Evolutionary conservation across 2,797 vertebrate species (phyloP).

Genomic region (Clarias pachynema): DNA sequence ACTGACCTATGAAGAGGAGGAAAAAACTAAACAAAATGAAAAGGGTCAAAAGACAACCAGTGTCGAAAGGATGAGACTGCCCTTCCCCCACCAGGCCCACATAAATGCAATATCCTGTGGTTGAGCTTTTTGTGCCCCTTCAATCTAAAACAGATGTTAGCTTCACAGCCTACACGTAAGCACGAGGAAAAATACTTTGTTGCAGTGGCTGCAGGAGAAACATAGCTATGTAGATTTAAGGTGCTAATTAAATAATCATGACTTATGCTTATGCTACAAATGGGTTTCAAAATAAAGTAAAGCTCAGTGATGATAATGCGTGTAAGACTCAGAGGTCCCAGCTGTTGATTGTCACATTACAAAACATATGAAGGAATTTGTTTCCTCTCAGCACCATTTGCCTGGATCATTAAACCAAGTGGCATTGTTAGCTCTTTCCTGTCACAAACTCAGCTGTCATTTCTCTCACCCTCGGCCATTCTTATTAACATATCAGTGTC

Average conservation of each 20-base stretch:
- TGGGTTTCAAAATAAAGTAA: constrained; percentile 49
- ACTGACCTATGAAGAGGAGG: constrained; percentile 52
- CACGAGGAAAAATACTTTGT: constrained; percentile 50
- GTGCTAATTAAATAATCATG: constrained; percentile 55
- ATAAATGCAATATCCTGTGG: constrained; percentile 80
- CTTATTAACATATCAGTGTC: constrained; percentile 10
- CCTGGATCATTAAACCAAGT: constrained; percentile 65
- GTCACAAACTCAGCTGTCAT: constrained; percentile 70
- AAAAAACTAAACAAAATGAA: constrained; percentile 44
- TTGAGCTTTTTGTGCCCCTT: constrained; percentile 74
- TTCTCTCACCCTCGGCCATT: constrained; percentile 48
- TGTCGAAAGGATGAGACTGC: constrained; percentile 65
- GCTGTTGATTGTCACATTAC: constrained; percentile 53
- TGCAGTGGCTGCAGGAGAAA: constrained; percentile 41
- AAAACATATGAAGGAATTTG: constrained; percentile 51
- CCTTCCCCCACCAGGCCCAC: constrained; percentile 66
- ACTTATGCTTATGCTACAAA: constrained; percentile 43
- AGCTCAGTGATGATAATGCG: constrained; percentile 36
- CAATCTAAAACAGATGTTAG: constrained; percentile 80
- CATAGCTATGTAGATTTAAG: constrained; percentile 42
- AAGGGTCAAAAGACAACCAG: constrained; percentile 58
- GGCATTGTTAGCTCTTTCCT: constrained; percentile 70
- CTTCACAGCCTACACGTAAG: constrained; percentile 60
- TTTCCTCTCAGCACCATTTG: constrained; percentile 71
- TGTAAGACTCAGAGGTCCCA: constrained; percentile 38